Conservation (phyloP, 2,113 vertebrate species). For the Menura novaehollandiae region DNA sequence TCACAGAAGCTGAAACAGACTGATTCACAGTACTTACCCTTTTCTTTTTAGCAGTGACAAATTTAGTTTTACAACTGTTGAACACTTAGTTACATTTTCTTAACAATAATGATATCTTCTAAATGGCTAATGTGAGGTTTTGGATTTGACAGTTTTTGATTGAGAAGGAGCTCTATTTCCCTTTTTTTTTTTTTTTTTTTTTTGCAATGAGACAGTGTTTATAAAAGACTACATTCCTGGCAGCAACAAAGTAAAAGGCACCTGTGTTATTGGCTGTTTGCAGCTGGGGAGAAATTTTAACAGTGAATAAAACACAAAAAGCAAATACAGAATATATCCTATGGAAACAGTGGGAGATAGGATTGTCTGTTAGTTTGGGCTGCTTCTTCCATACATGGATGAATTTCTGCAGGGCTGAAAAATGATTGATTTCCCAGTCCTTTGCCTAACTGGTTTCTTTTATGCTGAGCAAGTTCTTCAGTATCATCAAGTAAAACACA, state of each 20-base stretch:
- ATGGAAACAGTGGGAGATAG: neutral
- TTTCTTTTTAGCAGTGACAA: neutral
- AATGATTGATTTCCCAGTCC: neutral
- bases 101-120: neutral
- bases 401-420: neutral
- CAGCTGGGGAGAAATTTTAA: neutral
- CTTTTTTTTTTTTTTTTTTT: neutral
- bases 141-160: neutral
- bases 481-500: neutral
- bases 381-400: neutral
- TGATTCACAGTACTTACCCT: neutral
- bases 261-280: neutral
- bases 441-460: neutral
- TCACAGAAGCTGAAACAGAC: neutral
- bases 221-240: neutral
- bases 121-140: neutral
- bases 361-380: neutral
- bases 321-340: neutral
- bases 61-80: neutral
- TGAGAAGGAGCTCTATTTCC: neutral
- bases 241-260: neutral
- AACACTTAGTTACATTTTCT: neutral
- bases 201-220: neutral
- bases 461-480: neutral
- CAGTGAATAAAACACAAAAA: neutral